Percentiles rank a stretch among this genome's conserved stretches.
Conservation (phyloP, 2,888 invertebrate species). For the Pyrgus malvae region DNA sequence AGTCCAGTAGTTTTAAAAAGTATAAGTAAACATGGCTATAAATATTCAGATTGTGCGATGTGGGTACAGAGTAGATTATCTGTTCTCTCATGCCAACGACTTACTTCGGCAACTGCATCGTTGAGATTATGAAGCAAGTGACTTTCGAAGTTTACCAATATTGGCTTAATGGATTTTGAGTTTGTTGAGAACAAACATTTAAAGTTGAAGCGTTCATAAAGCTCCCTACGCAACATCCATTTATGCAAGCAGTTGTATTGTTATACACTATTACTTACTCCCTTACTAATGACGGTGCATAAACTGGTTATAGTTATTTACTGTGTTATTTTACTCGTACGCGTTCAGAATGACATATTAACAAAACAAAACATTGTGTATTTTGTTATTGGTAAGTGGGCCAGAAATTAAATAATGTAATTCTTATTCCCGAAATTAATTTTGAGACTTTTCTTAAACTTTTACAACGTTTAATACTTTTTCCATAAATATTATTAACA, state of each 20-base stretch:
- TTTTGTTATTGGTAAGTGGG: no score
- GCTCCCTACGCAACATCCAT: neutral
- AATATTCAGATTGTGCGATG: constrained; percentile 26
- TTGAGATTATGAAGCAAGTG: constrained; percentile 25
- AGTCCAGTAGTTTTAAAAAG: constrained; percentile 13
- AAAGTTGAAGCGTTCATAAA: constrained; percentile 15
- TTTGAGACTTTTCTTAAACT: no score
- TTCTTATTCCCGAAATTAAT: no score
- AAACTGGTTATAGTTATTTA: no score
- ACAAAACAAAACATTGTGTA: no score
- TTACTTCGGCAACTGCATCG: constrained; percentile 24
- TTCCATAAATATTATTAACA: no score
- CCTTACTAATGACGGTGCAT: no score
- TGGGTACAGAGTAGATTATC: constrained; percentile 22
- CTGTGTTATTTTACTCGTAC: no score
- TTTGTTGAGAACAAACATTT: constrained; percentile 26
- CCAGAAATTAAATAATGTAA: no score
- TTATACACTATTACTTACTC: no score
- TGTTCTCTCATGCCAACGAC: constrained; percentile 22
- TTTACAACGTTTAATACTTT: no score
- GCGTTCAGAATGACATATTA: no score
- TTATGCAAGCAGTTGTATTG: neutral
- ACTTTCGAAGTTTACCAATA: constrained; percentile 26
- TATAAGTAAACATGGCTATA: constrained; percentile 22
- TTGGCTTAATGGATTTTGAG: constrained; percentile 29